Evolutionary conservation across 2,888 invertebrate genomes (phyloP), one percentile per base, ranked within the genome.

Genomic region (Achlya flavicornis): DNA sequence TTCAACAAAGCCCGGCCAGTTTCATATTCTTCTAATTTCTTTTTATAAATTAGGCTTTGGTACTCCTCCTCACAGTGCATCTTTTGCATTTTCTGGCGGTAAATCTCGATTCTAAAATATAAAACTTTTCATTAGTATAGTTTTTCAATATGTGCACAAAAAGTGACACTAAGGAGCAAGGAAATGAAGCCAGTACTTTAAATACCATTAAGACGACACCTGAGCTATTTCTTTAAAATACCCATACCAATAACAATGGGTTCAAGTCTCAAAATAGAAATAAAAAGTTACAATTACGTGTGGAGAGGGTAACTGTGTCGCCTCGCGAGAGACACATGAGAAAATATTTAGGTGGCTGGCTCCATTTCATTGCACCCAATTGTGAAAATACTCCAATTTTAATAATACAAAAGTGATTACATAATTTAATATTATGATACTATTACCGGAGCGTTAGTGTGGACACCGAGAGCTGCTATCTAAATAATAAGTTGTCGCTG

Each of bases 91-190:
- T 87, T 70, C 33, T 82, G 71, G 26, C 68, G 75, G n/a, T 72
- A 78, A 0, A 80, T 46, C n/a, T 86, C 78, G 63, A 76, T 72
- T 74, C 90, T 90, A 80, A 71, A 83, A 81, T 64, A 65, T 19
- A 3, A 10, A 53, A 19, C 4, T 16, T 3, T 53, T 8, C 0
- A 53, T 53, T 8, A 53, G 16, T 8, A 53, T 53, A 3, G 2
- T 53, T 53, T 1, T 53, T 53, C 6, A n/a, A 46, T n/a, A 8
- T 46, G 7, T 19, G 3, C 10, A 1, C 7, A 19, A 14, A 19
- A 3, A 1, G n/a, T 16, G n/a, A 48, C 43, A 48, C n/a, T 48
- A 7, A 16, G 19, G 48, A 53, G 16, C 53, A 53, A 16, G 19
- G 53, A 53, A 53, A 53, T 19, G 7, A 7, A 53, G 19, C 53